These are phyloP conservation scores for Pitta sordida DNA, from an alignment of 2,113 vertebrate species.

Conservation along the genomic window DNA sequence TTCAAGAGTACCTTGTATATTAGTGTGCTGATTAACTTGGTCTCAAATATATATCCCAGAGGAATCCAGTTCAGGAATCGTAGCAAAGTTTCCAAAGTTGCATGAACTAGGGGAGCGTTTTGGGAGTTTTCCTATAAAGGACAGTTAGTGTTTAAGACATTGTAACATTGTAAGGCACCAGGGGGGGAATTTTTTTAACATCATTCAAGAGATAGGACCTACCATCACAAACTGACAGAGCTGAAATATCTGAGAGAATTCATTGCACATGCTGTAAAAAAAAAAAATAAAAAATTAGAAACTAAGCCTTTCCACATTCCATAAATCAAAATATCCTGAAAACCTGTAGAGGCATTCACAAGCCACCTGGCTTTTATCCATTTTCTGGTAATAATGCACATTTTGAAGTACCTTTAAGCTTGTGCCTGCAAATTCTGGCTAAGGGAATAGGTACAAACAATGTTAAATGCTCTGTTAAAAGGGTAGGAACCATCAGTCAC, in stretches of 20 bases:
- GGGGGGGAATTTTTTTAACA: background rate
- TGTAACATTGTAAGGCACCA: background rate
- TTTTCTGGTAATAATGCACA: background rate
- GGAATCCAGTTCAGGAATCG: constrained; percentile 99
- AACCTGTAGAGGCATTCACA: background rate
- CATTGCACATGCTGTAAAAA: constrained; percentile 93
- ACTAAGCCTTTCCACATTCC: background rate
- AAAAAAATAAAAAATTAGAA: background rate
- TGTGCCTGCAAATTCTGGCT: background rate
- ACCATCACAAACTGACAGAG: constrained; percentile 99
- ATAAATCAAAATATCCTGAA: background rate
- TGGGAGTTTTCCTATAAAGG: constrained; percentile 92
- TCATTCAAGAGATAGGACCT: constrained; percentile 23
- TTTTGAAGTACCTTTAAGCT: background rate
- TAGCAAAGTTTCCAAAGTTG: constrained; percentile 94
- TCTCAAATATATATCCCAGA: constrained; percentile 98
- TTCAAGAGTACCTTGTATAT: constrained; percentile 89
- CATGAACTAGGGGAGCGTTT: constrained; percentile 96
- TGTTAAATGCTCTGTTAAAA: background rate
- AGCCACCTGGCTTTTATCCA: background rate
- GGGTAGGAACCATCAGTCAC: background rate
- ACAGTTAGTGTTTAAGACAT: background rate
- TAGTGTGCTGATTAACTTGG: constrained; percentile 97
- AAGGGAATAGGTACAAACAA: background rate
- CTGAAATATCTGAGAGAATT: constrained; percentile 99